These are phyloP conservation scores for Muschampia staudingeri DNA, from an alignment of 2,888 invertebrate genomes.

Conservation along the genomic window DNA sequence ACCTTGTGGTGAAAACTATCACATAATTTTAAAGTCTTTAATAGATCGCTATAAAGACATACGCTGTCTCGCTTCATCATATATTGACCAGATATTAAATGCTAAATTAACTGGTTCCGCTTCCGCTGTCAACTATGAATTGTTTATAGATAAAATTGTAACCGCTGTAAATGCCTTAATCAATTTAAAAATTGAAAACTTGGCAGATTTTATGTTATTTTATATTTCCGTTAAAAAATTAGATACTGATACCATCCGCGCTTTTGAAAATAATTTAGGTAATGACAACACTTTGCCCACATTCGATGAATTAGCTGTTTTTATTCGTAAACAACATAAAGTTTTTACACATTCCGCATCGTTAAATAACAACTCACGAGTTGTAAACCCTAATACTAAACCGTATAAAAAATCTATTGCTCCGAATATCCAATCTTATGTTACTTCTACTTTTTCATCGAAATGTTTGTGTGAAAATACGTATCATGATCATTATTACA, in stretches of 20 bases:
- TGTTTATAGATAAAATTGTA: neutral
- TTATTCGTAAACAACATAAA: neutral
- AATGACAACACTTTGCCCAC: neutral
- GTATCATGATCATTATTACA: neutral
- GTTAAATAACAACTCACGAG: neutral
- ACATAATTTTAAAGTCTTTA: neutral
- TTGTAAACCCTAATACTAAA: neutral
- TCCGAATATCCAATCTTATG: neutral
- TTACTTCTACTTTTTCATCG: neutral
- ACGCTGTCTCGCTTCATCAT: slow-evolving; percentile 2
- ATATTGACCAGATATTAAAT: neutral
- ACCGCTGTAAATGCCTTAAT: neutral
- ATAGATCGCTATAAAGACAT: neutral
- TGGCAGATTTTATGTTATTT: neutral
- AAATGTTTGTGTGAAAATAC: neutral
- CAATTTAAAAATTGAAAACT: neutral
- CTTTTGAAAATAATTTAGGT: neutral
- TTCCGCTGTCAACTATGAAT: neutral
- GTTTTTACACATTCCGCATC: neutral
- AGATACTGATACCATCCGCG: neutral
- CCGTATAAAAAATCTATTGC: neutral
- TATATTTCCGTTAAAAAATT: neutral
- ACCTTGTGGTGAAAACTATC: slow-evolving; percentile 7
- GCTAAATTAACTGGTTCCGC: neutral
- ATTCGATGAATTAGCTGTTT: neutral